These are phyloP conservation scores for Acanthococcus lagerstroemiae DNA, from an alignment of 2,888 invertebrate species.

Conservation along the genomic window DNA sequence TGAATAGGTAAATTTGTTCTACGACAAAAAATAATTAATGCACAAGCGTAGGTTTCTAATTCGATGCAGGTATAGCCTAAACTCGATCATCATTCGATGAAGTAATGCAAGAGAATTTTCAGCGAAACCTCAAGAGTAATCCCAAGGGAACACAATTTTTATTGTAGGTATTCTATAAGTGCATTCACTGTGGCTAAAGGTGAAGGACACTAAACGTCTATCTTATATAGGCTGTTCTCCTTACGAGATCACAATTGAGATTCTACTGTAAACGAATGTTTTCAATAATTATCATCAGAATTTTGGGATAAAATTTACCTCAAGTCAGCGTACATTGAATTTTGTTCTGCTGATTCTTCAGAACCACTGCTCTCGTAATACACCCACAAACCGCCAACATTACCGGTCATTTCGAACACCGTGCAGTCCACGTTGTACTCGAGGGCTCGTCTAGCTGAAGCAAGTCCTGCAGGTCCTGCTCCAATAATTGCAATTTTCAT, in stretches of 20 bases:
- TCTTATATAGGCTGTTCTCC: too few relatives aligned
- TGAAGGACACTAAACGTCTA: too few relatives aligned
- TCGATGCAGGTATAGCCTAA: too few relatives aligned
- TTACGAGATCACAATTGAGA: too few relatives aligned
- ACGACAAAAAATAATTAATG: not conserved
- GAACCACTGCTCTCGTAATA: conserved; percentile 62
- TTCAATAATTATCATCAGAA: not conserved
- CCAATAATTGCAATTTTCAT: conserved; percentile 30
- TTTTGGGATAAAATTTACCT: conserved; percentile 49
- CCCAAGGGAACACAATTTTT: too few relatives aligned
- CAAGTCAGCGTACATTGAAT: conserved; percentile 83
- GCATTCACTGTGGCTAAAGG: too few relatives aligned
- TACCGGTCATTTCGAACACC: conserved; percentile 63
- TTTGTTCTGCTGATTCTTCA: conserved; percentile 71
- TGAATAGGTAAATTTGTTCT: not conserved
- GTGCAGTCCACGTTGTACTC: conserved; percentile 43
- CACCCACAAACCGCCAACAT: conserved; percentile 84
- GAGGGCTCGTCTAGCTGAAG: conserved; percentile 29
- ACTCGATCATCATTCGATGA: too few relatives aligned
- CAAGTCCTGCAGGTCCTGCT: conserved; percentile 29
- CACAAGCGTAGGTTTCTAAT: too few relatives aligned
- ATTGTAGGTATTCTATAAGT: too few relatives aligned
- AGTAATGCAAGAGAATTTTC: too few relatives aligned
- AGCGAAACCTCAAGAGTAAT: too few relatives aligned
- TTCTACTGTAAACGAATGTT: too few relatives aligned